These are phyloP conservation scores for Simalia tracyae DNA, from an alignment of 2,797 vertebrate species.

Conservation along the genomic window DNA sequence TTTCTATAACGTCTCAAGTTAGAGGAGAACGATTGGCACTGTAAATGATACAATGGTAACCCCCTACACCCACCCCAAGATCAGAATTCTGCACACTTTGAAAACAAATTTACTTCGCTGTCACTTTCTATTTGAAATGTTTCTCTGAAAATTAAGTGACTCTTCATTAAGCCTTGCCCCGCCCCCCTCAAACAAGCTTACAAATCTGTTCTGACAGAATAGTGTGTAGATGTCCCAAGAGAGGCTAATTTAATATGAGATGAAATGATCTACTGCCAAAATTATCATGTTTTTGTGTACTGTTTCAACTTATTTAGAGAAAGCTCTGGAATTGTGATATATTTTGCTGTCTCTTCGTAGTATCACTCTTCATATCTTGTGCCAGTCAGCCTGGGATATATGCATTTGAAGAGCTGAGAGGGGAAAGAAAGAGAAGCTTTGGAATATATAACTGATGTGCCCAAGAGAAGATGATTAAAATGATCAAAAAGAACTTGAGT, in stretches of 20 bases:
- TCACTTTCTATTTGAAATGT: slow-evolving; percentile 51
- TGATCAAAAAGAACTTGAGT: slow-evolving; percentile 58
- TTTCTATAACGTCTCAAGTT: not conserved
- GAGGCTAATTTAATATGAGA: slow-evolving; percentile 67
- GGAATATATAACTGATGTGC: slow-evolving; percentile 46
- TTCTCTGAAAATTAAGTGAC: slow-evolving; percentile 50
- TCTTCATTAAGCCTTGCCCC: slow-evolving; percentile 42
- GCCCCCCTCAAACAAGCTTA: slow-evolving; percentile 25
- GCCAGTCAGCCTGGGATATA: slow-evolving; percentile 57
- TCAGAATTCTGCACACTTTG: slow-evolving; percentile 47
- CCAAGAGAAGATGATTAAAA: slow-evolving; percentile 57
- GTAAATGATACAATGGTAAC: not conserved
- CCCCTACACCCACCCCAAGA: slow-evolving; percentile 22
- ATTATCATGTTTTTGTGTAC: slow-evolving; percentile 69
- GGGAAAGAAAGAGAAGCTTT: slow-evolving; percentile 10
- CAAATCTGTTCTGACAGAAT: slow-evolving; percentile 58
- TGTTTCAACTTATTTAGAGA: slow-evolving; percentile 64
- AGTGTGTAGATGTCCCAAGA: slow-evolving; percentile 57
- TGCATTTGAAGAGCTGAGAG: slow-evolving; percentile 48
- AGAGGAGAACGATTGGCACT: not conserved
- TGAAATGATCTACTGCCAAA: slow-evolving; percentile 62
- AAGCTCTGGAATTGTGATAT: slow-evolving; percentile 55
- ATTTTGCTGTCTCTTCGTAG: slow-evolving; percentile 66
- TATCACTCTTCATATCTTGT: slow-evolving; percentile 52
- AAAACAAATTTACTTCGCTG: slow-evolving; percentile 23